Percentiles rank a stretch among this genome's conserved stretches.
phyloP scores from a whole-genome alignment of 2,113 vertebrate species.

The rabbit (Oryctolagus cuniculus) region DNA sequence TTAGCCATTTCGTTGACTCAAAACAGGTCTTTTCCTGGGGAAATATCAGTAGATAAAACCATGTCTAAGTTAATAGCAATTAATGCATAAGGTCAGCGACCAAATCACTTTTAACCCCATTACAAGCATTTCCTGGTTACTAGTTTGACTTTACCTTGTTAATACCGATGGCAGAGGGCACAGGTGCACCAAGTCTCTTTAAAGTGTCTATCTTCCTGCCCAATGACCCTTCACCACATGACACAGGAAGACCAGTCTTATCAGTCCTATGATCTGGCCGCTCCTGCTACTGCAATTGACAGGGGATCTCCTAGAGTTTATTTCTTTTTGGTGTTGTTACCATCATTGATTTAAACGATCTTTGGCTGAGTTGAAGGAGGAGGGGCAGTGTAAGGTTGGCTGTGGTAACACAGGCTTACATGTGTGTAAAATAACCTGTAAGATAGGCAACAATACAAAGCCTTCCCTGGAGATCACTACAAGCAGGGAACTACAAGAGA shows the following conservation, averaged over 20 bases:
- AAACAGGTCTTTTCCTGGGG: constrained; percentile 66
- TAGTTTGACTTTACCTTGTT: constrained; percentile 62
- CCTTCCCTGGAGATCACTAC: background rate
- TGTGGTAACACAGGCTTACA: background rate
- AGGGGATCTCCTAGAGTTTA: background rate
- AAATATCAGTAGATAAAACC: constrained; percentile 68
- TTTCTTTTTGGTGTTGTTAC: background rate
- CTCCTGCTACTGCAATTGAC: background rate
- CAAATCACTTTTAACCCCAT: constrained; percentile 63
- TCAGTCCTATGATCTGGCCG: background rate
- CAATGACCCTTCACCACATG: background rate
- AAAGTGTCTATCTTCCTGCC: background rate
- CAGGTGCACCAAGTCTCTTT: background rate
- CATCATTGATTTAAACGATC: background rate
- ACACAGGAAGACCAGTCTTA: background rate
- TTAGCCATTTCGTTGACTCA: constrained; percentile 64
- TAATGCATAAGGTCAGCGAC: constrained; percentile 58
- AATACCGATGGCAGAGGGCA: constrained; percentile 48
- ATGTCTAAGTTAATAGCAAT: constrained; percentile 54
- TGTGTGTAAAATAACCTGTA: background rate
- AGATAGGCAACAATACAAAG: background rate
- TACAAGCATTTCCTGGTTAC: constrained; percentile 52
- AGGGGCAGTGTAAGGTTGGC: background rate
- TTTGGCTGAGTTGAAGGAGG: background rate
- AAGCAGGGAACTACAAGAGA: background rate